These are phyloP conservation scores for Drosophila pseudoananassae DNA, from an alignment of 1,140 invertebrate species.

Conservation along the genomic window DNA sequence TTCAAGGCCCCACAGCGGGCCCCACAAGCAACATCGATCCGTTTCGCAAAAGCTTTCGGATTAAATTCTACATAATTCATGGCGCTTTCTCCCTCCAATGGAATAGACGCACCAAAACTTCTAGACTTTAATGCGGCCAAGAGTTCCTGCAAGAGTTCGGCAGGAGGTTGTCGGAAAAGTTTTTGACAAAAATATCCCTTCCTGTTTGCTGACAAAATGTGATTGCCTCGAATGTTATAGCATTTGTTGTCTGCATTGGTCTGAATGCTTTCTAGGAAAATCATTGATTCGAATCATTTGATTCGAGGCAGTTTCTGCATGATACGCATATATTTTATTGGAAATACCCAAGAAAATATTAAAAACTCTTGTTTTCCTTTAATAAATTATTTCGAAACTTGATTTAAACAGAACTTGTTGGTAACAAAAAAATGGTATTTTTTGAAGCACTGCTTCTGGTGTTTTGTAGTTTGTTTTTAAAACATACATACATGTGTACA, in stretches of 20 bases:
- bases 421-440: background rate
- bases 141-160: background rate
- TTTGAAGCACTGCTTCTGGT: background rate
- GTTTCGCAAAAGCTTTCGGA: conserved; percentile 58
- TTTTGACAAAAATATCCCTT: conserved; percentile 9
- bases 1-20: conserved; percentile 50
- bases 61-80: conserved; percentile 78
- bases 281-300: background rate
- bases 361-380: too few species aligned
- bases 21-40: conserved; percentile 58
- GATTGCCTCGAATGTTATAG: background rate
- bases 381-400: background rate
- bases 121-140: conserved; percentile 42
- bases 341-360: background rate
- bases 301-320: background rate
- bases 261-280: background rate
- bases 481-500: background rate
- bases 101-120: conserved; percentile 1
- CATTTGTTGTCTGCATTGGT: background rate
- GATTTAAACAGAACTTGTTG: background rate
- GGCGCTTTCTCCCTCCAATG: conserved; percentile 3
- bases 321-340: background rate
- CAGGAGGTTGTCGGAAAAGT: background rate
- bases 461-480: background rate
- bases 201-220: conserved; percentile 5